Evolutionary conservation across 2,113 vertebrate species (phyloP).

Genomic region (Varanus komodoensis): DNA sequence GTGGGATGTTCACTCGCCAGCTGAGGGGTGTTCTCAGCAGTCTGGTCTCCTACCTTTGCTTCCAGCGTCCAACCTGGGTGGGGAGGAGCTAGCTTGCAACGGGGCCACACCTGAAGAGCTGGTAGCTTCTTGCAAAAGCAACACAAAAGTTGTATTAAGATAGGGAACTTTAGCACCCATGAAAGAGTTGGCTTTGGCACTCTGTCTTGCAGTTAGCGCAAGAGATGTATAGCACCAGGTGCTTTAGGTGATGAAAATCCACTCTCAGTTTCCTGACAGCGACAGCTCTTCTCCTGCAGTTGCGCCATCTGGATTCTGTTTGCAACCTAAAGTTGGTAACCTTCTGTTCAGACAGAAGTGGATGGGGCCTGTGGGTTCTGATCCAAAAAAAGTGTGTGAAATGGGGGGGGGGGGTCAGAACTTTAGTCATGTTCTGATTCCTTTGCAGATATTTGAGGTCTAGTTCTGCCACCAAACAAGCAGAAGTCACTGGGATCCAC

Average conservation of each 20-base stretch:
- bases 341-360: background rate
- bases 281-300: background rate
- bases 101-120: conserved; percentile 52
- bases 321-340: background rate
- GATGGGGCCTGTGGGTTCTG: background rate
- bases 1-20: fast-evolving
- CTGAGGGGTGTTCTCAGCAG: background rate
- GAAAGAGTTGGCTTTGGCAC: background rate
- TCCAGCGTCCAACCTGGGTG: conserved; percentile 37
- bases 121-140: conserved; percentile 62
- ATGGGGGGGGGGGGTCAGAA: too few relatives aligned
- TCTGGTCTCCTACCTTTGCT: conserved; percentile 71
- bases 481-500: background rate
- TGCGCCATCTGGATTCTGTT: background rate
- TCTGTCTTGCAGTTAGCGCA: background rate
- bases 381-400: background rate
- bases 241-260: background rate
- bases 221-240: background rate
- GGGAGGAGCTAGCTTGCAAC: conserved; percentile 55
- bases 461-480: background rate
- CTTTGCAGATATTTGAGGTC: background rate
- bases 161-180: background rate
- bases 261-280: background rate
- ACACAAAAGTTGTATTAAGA: conserved; percentile 59
- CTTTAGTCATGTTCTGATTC: background rate